Base-by-base conservation (phyloP, 1,140 invertebrate species). In the Zaprionus nigranus region DNA sequence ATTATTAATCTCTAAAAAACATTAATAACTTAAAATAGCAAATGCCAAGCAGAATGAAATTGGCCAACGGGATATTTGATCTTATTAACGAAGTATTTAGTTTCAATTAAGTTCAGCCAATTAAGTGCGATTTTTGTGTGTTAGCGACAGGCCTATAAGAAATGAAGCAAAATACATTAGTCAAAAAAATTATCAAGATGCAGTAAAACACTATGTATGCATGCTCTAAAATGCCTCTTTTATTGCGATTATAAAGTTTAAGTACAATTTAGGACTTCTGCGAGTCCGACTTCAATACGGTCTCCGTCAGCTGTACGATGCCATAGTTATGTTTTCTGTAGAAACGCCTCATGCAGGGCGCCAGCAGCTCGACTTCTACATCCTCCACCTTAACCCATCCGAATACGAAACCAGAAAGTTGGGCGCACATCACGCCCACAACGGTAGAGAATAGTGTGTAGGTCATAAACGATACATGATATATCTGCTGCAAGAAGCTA, bases 391-490 rank as follows among this genome's bases (percentile, higher is more conserved):
- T 38, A 54, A 77, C 76, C 1, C 62, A 65, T 0, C 91, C 91
- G 43, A 90, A 91, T 2, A 84, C 6, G 26, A 81, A 79, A 11
- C 78, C 63, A 0, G 80, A 53, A 12, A 92, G 28, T 40, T 73
- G 53, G 36, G 72, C 78, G 22, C 36, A 51, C 1, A 69, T 17
- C 3, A 92, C 26, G 2, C 70, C 73, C 43, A 92, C 51, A 4
- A 26, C 0, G 5, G 72, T 34, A 1, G 91, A 79, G 26, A 80
- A 64, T 0, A 68, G 5, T 9, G 72, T 59, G 46, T 92, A 92
- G 6, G 63, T 64, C 78, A 91, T 82, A 40, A 92, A 92, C 12
- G 91, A 92, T 20, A 90, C 66, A 17, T 82, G 74, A 67, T 91
- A 92, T 36, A 92, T 73, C 22, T 91, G 51, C 60, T 92, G 79